Evolutionary conservation across 2,113 vertebrate species (phyloP).

Genomic region (Dryoscopus gambensis): DNA sequence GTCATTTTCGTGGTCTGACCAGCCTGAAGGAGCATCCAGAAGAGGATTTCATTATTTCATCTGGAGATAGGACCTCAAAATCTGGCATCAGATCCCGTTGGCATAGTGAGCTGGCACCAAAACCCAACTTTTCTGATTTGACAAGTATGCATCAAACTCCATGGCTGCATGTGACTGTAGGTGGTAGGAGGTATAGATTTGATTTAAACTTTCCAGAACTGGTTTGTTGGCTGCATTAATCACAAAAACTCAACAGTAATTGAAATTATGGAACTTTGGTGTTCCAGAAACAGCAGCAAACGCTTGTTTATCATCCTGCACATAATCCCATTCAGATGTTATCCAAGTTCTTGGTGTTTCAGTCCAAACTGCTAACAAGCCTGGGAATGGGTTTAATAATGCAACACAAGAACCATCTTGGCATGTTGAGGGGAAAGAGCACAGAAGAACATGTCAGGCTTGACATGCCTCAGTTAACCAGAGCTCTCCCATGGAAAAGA

Average conservation of each 20-base stretch:
- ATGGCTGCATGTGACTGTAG: neutral
- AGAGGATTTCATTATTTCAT: conserved; percentile 3
- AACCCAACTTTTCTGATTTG: neutral
- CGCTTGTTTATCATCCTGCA: neutral
- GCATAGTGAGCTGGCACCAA: neutral
- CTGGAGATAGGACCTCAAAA: neutral
- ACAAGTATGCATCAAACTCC: neutral
- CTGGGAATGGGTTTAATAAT: neutral
- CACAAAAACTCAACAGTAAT: neutral
- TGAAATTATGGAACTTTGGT: neutral
- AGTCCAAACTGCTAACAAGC: neutral
- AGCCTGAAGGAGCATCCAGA: neutral
- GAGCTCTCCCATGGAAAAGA: neutral
- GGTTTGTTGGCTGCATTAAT: neutral
- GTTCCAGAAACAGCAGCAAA: neutral
- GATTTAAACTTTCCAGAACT: neutral
- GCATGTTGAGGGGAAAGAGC: neutral
- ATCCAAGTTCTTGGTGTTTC: neutral
- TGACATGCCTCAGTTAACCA: neutral
- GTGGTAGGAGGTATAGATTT: neutral
- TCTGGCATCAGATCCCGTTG: neutral
- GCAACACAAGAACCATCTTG: neutral
- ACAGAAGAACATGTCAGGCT: fast-evolving
- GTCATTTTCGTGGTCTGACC: conserved; percentile 20
- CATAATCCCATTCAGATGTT: neutral